Evolutionary conservation across 2,113 vertebrate genomes (phyloP).

Genomic region (Chiloscyllium plagiosum): DNA sequence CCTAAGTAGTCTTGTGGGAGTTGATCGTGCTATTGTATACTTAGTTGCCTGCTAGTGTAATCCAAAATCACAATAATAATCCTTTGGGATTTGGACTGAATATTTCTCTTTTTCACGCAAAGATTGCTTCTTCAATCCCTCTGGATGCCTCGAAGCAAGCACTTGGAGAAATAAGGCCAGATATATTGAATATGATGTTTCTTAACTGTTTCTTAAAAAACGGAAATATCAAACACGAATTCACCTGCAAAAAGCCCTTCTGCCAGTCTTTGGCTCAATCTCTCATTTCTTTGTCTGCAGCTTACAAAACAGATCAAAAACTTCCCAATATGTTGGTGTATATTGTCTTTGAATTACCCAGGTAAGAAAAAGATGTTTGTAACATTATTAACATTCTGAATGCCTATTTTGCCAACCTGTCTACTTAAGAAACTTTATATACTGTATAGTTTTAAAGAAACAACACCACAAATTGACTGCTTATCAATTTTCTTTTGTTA

Average conservation of each 20-base stretch:
- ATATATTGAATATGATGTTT: neutral
- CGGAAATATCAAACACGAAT: neutral
- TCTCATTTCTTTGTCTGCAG: neutral
- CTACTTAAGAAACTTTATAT: neutral
- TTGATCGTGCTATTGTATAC: no score
- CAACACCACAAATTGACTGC: neutral
- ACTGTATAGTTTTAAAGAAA: neutral
- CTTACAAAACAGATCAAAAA: neutral
- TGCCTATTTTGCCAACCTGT: neutral
- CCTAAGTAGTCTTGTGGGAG: no score
- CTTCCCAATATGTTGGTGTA: neutral
- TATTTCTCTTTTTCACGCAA: neutral
- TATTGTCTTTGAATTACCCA: neutral
- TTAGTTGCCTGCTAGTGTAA: neutral
- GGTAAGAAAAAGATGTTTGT: neutral
- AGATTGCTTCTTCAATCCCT: neutral
- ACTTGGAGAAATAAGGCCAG: neutral
- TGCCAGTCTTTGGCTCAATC: neutral
- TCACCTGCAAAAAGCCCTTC: neutral
- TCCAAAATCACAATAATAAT: neutral
- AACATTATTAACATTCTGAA: neutral
- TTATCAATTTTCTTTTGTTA: neutral
- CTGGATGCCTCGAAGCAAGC: neutral
- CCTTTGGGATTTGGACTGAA: neutral
- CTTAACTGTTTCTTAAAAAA: neutral